Conservation (phyloP, 2,797 vertebrate genomes). For the Argentina silus region DNA sequence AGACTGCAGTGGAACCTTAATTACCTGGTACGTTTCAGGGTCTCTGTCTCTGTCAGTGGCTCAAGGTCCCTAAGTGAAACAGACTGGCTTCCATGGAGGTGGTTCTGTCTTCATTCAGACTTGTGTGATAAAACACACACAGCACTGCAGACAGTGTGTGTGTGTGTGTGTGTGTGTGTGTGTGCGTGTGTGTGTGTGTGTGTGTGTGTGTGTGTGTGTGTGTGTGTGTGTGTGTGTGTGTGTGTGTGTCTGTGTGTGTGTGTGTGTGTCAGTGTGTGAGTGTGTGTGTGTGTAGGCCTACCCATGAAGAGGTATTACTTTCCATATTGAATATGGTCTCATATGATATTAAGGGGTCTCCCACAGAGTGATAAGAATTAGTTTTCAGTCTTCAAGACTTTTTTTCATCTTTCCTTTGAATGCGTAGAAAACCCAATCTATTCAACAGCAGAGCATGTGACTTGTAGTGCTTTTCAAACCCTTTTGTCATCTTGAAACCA, state of each 20-base stretch:
- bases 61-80: slow-evolving; percentile 29
- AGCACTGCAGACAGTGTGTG: slow-evolving; percentile 23
- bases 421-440: background rate
- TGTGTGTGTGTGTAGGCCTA: background rate
- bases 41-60: background rate
- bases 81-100: slow-evolving; percentile 28
- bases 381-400: too few relatives aligned
- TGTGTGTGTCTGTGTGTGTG: background rate
- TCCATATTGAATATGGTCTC: too few relatives aligned
- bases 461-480: slow-evolving; percentile 12
- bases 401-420: background rate
- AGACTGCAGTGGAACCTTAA: background rate
- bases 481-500: slow-evolving; percentile 18
- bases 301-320: too few relatives aligned
- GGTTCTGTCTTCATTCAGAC: slow-evolving; percentile 36
- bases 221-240: too few relatives aligned
- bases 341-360: too few relatives aligned
- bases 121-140: slow-evolving; percentile 42
- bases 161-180: slow-evolving; percentile 32
- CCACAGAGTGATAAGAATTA: too few relatives aligned
- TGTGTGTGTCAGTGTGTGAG: background rate
- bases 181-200: slow-evolving; percentile 29
- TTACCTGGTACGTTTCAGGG: background rate
- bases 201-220: too few relatives aligned
- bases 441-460: background rate